Percentiles rank a stretch among this genome's conserved stretches.
phyloP scores from a whole-genome alignment of 2,113 vertebrate genomes.

The Raphicerus campestris region DNA sequence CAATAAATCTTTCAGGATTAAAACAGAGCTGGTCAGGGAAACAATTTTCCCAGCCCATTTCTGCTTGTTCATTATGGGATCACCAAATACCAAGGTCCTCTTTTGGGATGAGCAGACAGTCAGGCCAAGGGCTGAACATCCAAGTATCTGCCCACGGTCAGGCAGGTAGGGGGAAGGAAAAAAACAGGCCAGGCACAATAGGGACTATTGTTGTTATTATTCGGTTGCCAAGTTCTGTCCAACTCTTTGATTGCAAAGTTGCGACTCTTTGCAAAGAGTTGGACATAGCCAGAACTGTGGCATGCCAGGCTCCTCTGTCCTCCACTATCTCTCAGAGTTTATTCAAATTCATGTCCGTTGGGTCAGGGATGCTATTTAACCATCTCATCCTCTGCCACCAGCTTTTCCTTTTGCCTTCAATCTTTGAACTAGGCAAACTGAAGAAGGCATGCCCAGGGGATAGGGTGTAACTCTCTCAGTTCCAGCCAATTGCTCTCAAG shows the following conservation, averaged over 20 bases:
- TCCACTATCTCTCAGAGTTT: neutral
- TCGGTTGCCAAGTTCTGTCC: neutral
- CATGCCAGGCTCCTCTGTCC: neutral
- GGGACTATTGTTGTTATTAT: neutral
- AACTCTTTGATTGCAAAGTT: neutral
- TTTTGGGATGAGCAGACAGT: neutral
- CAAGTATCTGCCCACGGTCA: neutral
- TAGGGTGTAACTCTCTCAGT: neutral
- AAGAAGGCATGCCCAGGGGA: neutral
- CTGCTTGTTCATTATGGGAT: neutral
- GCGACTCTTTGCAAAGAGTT: neutral
- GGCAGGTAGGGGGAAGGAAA: neutral
- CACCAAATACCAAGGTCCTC: neutral
- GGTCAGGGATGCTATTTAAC: neutral
- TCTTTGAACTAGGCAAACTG: neutral
- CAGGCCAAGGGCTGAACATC: neutral
- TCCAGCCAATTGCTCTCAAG: neutral
- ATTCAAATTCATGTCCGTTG: neutral
- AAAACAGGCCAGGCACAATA: neutral
- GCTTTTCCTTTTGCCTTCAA: neutral
- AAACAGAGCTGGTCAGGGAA: neutral
- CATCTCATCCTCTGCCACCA: neutral
- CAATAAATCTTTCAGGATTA: constrained; percentile 1
- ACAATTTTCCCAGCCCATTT: neutral
- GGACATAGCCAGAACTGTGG: neutral